Percentiles rank a stretch among this genome's conserved stretches.
phyloP scores from a whole-genome alignment of 2,797 vertebrate genomes.

The Acipenser ruthenus region DNA sequence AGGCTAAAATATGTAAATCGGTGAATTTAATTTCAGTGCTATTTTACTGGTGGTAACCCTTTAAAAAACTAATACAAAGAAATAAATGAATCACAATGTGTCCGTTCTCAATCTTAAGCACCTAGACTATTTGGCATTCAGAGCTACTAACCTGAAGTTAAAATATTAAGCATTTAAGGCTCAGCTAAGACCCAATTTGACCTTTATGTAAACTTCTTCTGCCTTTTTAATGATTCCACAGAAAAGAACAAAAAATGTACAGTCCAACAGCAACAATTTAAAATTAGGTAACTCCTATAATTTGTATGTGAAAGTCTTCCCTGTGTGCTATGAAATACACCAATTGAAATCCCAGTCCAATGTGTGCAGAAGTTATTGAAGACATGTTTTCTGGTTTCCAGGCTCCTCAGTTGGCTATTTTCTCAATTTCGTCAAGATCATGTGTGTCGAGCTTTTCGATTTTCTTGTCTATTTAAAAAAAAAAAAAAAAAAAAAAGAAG shows the following conservation, averaged over 20 bases:
- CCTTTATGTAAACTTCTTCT: slow-evolving; percentile 70
- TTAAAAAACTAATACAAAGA: slow-evolving; percentile 12
- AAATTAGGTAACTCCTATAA: slow-evolving; percentile 42
- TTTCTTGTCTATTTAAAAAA: slow-evolving; percentile 53
- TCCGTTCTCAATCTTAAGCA: background rate
- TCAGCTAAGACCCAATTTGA: slow-evolving; percentile 29
- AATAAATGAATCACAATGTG: slow-evolving; percentile 19
- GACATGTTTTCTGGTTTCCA: too few relatives aligned
- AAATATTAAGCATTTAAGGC: slow-evolving; percentile 27
- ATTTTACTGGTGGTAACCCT: slow-evolving; percentile 16
- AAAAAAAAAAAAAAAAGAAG: background rate
- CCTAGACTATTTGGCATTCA: slow-evolving; percentile 29
- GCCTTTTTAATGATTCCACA: slow-evolving; percentile 38
- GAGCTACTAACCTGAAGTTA: slow-evolving; percentile 20
- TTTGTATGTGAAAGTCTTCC: slow-evolving; percentile 39
- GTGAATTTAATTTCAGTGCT: too few relatives aligned
- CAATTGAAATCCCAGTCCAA: slow-evolving; percentile 36
- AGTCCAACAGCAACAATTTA: slow-evolving; percentile 58
- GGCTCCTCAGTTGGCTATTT: slow-evolving; percentile 65
- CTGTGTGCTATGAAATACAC: slow-evolving; percentile 27
- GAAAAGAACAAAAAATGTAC: slow-evolving; percentile 41
- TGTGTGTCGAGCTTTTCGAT: slow-evolving; percentile 71
- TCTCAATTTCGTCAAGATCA: slow-evolving; percentile 81
- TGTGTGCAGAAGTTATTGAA: slow-evolving; percentile 31
- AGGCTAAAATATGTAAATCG: too few relatives aligned